Base-by-base conservation (phyloP, 2,797 vertebrate genomes). In the Psittacula echo region DNA sequence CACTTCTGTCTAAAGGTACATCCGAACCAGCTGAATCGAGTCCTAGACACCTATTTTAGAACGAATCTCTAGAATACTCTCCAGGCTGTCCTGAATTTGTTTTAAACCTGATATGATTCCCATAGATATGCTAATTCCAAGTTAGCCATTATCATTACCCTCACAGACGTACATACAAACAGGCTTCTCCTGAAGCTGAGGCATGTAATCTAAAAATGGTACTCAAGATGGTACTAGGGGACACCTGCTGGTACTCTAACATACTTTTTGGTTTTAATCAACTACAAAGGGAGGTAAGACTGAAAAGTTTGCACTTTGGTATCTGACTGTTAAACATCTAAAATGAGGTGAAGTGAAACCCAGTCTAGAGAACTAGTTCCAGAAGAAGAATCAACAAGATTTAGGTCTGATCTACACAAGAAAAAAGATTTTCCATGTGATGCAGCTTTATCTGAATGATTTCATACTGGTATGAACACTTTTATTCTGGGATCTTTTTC, bases 301-400 rank as follows among this genome's bases (percentile, higher is more conserved):
- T 44, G 19, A 73, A 30, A 39, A 90, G 76, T 14, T 68, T 78
- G 23, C 27, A 47, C 45, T 82, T 76, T 11, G 13, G 27, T 66
- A 67, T 54, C n/a, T 90, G 81, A 62, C 34, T 92, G 82, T 15
- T 29, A 82, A 90, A 44, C 13, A 30, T 32, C n/a, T 77, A 78
- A 72, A 81, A 58, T 3, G 4, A 41, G 3, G 3, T 60, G 21
- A 85, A 85, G 22, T 22, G 39, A 90, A 82, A 89, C 8, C 2
- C 21, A 47, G 4, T 21, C 11, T 13, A 80, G 9, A 11, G 18
- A 41, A 48, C 8, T n/a, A 37, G 10, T 65, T 91, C 29, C 34
- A 64, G 56, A 83, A 89, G 45, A 83, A 87, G 23, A 83, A 74
- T 3, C 37, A 15, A 51, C 19, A 77, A 61, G n/a, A 72, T 18